Base-by-base conservation (phyloP, 2,888 invertebrate species). In the Adineta ricciae region DNA sequence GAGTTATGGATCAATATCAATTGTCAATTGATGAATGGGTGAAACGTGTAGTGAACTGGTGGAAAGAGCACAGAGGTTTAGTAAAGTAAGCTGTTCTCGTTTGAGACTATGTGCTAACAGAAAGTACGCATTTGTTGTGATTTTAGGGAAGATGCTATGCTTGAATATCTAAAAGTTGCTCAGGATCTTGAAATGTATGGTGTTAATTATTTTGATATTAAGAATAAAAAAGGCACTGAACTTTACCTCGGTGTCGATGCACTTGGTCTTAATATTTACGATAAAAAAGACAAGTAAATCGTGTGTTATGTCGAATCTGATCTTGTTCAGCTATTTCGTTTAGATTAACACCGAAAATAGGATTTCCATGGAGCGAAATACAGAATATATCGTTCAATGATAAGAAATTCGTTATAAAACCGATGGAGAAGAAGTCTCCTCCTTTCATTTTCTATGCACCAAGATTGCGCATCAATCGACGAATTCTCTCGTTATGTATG, bases 351-450 rank as follows among this genome's bases (percentile, higher is more conserved):
- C 98, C 98, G 49, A 98, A 98, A 92, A 97, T 98, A 91, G 98
- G 98, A 85, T 99, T 99, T 92, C 98, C 98, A 1, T 99, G 98
- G 98, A 97, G 97, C 86, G 98, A 99, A 92, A 99, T 99, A 91
- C 94, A 98, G 88, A 99, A 99, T 92, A 98, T 99, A 89, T 97
- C 97, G 84, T 99, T 98, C 93, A 98, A 97, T 91, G 98, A 99
- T 92, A 95, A 97, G 91, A 97, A 97, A 92, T 99, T 99, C 92
- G 96, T 98, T 89, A 99, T 99, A 90, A 99, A 99, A 92, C 98
- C 99, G 86, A 98, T 98, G 90, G 99, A 99, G 92, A 99, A 98
- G 92, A 98, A 98, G 92, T 96, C 98, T 85, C 98, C 97, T 46
- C 98, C 99, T 92, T 99, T 99, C 92, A 96, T 99, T 88, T 99